Percentiles rank a stretch among this genome's conserved stretches.
Evolutionary conservation across 2,888 invertebrate genomes (phyloP).

Genomic region (Nymphalis urticae): DNA sequence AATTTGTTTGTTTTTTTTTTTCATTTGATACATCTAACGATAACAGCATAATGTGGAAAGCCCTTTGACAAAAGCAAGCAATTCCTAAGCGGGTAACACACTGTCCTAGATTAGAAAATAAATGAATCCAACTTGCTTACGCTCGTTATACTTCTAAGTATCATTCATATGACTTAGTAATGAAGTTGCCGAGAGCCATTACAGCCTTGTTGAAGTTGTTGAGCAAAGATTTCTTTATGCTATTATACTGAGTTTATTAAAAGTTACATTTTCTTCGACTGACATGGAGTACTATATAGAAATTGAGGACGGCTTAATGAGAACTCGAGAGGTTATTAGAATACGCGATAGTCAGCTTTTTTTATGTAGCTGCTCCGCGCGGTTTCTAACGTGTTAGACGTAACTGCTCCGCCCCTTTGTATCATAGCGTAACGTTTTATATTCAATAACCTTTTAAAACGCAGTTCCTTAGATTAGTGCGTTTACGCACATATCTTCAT

Average conservation of each 20-base stretch:
- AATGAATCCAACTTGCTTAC: not conserved
- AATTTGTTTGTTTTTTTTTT: no score
- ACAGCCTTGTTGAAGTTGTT: not conserved
- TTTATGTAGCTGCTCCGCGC: no score
- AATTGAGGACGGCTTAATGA: slow-evolving; percentile 2
- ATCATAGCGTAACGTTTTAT: no score
- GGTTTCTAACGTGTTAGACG: no score
- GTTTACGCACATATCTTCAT: no score
- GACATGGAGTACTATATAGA: not conserved
- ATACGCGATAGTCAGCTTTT: no score
- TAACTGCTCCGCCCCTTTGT: no score
- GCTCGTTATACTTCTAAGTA: slow-evolving; percentile 2
- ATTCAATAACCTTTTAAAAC: no score
- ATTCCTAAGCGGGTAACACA: slow-evolving; percentile 7
- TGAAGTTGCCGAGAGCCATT: slow-evolving; percentile 3
- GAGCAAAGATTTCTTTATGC: not conserved
- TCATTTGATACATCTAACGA: no score
- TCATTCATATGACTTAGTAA: slow-evolving; percentile 9
- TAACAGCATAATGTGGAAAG: not conserved
- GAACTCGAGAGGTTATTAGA: not conserved
- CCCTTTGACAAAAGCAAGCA: not conserved
- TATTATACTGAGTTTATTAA: not conserved
- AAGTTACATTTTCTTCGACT: not conserved
- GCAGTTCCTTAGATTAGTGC: no score
- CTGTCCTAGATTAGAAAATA: slow-evolving; percentile 11